These are phyloP conservation scores for Helicoverpa zea DNA, from an alignment of 1,140 invertebrate species.

Conservation along the genomic window DNA sequence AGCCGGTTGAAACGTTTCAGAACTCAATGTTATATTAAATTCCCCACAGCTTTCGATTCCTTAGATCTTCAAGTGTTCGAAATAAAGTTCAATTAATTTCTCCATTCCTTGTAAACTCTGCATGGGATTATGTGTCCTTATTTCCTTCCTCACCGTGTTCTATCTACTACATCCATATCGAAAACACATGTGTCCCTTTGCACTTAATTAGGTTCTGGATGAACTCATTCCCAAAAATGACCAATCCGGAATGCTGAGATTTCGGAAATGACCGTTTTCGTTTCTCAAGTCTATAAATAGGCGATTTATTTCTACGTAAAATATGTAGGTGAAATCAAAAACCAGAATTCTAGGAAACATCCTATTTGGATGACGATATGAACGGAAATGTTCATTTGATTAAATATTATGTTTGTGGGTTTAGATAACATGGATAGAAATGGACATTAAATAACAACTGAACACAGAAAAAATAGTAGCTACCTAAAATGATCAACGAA, in stretches of 20 bases:
- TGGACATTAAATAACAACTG: too few relatives aligned
- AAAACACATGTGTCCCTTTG: neutral
- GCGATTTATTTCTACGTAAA: neutral
- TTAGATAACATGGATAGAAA: too few relatives aligned
- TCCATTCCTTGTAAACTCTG: slow-evolving; percentile 1
- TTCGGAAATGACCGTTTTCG: neutral
- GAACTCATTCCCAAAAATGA: neutral
- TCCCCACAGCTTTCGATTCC: slow-evolving; percentile 18
- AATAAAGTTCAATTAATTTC: neutral
- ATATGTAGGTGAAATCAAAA: neutral
- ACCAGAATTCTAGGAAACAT: neutral
- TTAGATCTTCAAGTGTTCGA: slow-evolving; percentile 9
- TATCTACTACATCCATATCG: neutral
- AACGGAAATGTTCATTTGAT: neutral
- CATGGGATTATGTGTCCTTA: neutral
- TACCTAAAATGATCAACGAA: too few relatives aligned
- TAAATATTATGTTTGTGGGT: too few relatives aligned
- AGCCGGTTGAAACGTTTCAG: slow-evolving; percentile 19
- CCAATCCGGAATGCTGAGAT: neutral
- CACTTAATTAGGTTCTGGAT: neutral
- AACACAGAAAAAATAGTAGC: too few relatives aligned
- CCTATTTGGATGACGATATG: slow-evolving; percentile 8
- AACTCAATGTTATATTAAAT: slow-evolving; percentile 20
- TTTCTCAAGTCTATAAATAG: neutral
- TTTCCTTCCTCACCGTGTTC: neutral